Percentiles rank a stretch among this genome's conserved stretches.
Conservation (phyloP, 2,797 vertebrate species). For the Pelodytes ibericus region DNA sequence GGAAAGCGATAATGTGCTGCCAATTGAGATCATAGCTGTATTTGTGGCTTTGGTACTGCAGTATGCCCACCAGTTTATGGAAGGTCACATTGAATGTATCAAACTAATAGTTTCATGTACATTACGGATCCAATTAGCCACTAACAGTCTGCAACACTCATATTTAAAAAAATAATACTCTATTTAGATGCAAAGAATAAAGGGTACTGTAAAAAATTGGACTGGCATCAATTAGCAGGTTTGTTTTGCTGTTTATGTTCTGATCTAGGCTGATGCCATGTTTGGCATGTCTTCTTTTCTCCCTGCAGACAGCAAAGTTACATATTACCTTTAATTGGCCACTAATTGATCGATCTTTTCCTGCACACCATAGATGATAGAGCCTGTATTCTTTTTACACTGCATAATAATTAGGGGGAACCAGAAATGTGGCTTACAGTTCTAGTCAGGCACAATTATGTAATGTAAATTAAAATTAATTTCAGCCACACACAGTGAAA, state of each 20-base stretch:
- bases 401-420: too few relatives aligned
- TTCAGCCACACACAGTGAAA: too few relatives aligned
- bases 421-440: too few relatives aligned
- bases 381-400: too few relatives aligned
- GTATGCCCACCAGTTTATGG: too few relatives aligned
- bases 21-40: too few relatives aligned
- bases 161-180: background rate
- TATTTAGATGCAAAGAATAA: conserved; percentile 13
- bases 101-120: background rate
- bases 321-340: conserved; percentile 58
- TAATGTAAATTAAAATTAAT: too few relatives aligned
- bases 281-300: conserved; percentile 45
- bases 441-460: too few relatives aligned
- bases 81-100: conserved; percentile 6
- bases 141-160: background rate
- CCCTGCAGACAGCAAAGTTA: conserved; percentile 56
- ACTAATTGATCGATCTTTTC: conserved; percentile 61
- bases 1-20: too few relatives aligned
- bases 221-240: too few relatives aligned
- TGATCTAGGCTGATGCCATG: background rate
- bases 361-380: conserved; percentile 58
- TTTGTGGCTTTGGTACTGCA: too few relatives aligned
- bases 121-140: conserved; percentile 20
- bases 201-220: background rate
- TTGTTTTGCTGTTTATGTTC: conserved; percentile 8